Evolutionary conservation across 2,113 vertebrate species (phyloP).

Genomic region (Triplophysa siluroides): DNA sequence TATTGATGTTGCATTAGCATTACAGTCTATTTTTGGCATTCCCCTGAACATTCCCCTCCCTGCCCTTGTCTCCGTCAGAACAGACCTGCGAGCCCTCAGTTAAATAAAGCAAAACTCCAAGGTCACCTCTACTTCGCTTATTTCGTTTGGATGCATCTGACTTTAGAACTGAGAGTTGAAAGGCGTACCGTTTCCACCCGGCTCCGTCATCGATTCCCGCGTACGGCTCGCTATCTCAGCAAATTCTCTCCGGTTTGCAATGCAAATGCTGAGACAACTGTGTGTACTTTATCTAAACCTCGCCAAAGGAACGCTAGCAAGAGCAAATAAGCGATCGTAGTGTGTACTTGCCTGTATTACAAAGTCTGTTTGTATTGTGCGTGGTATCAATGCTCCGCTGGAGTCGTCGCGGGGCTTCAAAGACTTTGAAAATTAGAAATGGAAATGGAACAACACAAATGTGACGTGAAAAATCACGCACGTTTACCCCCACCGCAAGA

Average conservation of each 20-base stretch:
- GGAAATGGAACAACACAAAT: conserved; percentile 30
- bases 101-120: neutral
- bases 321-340: conserved; percentile 4
- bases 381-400: conserved; percentile 22
- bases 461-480: conserved; percentile 1
- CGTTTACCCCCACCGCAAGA: neutral
- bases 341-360: conserved; percentile 22
- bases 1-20: no score
- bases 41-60: no score
- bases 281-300: conserved; percentile 11
- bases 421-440: conserved; percentile 15
- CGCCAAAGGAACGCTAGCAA: neutral
- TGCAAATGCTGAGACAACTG: conserved; percentile 23
- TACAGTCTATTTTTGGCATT: no score
- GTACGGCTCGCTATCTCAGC: conserved; percentile 10
- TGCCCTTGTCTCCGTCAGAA: no score
- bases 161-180: neutral
- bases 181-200: neutral
- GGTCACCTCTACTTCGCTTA: neutral
- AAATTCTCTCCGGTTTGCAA: conserved; percentile 28
- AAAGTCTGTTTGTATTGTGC: conserved; percentile 37
- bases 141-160: neutral
- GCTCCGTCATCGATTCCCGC: neutral
- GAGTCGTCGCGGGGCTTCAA: conserved; percentile 18
- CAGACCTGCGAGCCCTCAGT: no score